Base-by-base conservation (phyloP, 2,113 vertebrate species). In the Anoura caudifer region DNA sequence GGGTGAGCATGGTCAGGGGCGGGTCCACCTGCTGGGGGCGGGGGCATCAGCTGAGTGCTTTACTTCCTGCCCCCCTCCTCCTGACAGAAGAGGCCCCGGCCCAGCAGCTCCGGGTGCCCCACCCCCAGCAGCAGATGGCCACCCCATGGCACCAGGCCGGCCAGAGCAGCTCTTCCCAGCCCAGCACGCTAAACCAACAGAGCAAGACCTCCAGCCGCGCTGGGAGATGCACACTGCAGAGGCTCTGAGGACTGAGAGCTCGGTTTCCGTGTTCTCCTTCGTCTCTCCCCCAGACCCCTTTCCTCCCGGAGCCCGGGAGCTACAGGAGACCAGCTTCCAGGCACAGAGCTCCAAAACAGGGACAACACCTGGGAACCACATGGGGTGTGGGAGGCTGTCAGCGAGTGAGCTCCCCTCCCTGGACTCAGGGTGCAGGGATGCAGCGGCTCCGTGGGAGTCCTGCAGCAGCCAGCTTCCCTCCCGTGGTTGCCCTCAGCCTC, bases 401-500 rank as follows among this genome's bases (percentile, higher is more conserved):
- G 76, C 56, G 11, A 87, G 75, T 3, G 31, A 43, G 2, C 0
- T 20, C 95, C 98, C 97, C 59, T 36, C 24, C 76, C 65, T 2
- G 9, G 20, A 61, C 31, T 87, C 98, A 72, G 14, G 31, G 6
- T 16, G n/a, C 19, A 54, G 92, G 95, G 43, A 95, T 33, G 22
- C 45, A 56, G 72, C 84, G 0, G 98, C 97, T 96, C 97, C 97
- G 80, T 98, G 98, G 24, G 98, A 97, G 96, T 95, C 96, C 94
- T 98, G 98, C 54, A 97, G 96, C 84, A 97, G 98, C 17, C 70
- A 84, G 19, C 94, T 96, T 76, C 98, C 98, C 97, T 98, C 47
- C 93, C 14, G 98, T 95, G 88, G 98, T 95, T 56, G 99, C 93
- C 92, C 99, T 99, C 98, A 98, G 98, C 97, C 98, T 99, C 99